phyloP scores from a whole-genome alignment of 1,140 invertebrate genomes.

The Cherax quadricarinatus region DNA sequence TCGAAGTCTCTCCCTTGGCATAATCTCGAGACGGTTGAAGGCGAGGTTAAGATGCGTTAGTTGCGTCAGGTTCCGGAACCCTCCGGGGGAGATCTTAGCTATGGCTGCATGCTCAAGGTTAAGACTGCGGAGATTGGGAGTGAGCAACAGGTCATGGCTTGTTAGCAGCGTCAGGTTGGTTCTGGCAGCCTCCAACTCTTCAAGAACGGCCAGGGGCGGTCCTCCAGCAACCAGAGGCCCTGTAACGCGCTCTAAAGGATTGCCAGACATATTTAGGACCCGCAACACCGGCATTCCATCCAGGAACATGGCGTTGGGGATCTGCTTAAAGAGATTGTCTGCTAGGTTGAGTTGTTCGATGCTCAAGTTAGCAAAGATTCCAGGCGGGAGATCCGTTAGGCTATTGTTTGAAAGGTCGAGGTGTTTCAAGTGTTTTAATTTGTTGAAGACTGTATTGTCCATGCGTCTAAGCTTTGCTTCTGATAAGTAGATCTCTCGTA shows the following conservation, averaged over 20 bases:
- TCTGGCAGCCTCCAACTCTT: constrained; percentile 87
- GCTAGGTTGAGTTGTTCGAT: constrained; percentile 86
- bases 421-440: constrained; percentile 84
- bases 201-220: constrained; percentile 84
- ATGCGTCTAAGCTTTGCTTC: constrained; percentile 85
- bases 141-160: constrained; percentile 92
- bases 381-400: constrained; percentile 87
- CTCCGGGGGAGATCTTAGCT: constrained; percentile 88
- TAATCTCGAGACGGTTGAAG: constrained; percentile 87
- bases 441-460: constrained; percentile 86
- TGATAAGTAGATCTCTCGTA: constrained; percentile 86
- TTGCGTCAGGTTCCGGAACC: constrained; percentile 86
- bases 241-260: constrained; percentile 86
- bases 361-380: constrained; percentile 85
- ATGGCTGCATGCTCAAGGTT: constrained; percentile 87
- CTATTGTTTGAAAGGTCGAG: constrained; percentile 86
- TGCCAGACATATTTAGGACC: constrained; percentile 88
- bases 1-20: constrained; percentile 90
- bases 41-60: constrained; percentile 89
- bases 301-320: constrained; percentile 86
- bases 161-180: constrained; percentile 91
- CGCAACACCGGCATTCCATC: constrained; percentile 84
- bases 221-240: constrained; percentile 80
- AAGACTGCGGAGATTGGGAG: constrained; percentile 86
- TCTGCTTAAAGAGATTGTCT: constrained; percentile 87